A percentile compares a stretch with the other conserved stretches of the same genome.
Conservation (phyloP, 2,888 invertebrate species). For the Oasisia sp. region DNA sequence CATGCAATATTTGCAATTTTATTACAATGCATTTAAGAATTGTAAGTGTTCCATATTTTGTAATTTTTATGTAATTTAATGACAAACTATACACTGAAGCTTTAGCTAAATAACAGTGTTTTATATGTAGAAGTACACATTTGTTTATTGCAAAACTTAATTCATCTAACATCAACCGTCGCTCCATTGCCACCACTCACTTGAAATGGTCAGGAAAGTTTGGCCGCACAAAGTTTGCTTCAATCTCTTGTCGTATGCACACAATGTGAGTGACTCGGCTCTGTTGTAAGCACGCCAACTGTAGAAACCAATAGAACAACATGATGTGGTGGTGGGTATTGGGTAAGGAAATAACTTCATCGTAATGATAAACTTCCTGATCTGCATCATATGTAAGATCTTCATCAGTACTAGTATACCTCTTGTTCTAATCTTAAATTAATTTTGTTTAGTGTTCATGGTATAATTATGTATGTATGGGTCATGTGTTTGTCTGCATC, state of each 20-base stretch:
- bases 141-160: not conserved
- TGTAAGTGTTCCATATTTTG: too few species aligned
- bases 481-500: too few species aligned
- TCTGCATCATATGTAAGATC: too few species aligned
- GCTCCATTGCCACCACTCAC: conserved; percentile 64
- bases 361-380: too few species aligned
- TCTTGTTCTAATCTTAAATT: too few species aligned
- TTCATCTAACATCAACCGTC: not conserved
- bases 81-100: not conserved
- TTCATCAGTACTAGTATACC: too few species aligned
- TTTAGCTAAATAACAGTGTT: not conserved
- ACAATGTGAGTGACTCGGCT: conserved; percentile 76
- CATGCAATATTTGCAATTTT: not conserved
- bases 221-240: conserved; percentile 74
- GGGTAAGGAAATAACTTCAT: not conserved
- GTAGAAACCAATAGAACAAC: conserved; percentile 28
- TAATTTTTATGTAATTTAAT: not conserved
- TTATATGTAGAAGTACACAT: not conserved
- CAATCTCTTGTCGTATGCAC: conserved; percentile 74
- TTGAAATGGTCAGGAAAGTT: conserved; percentile 74
- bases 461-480: too few species aligned
- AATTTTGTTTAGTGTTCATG: too few species aligned
- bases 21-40: too few species aligned
- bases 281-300: conserved; percentile 68
- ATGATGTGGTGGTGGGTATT: not conserved